These are phyloP conservation scores for Ibycter americanus DNA, from an alignment of 2,797 vertebrate genomes.

Conservation along the genomic window DNA sequence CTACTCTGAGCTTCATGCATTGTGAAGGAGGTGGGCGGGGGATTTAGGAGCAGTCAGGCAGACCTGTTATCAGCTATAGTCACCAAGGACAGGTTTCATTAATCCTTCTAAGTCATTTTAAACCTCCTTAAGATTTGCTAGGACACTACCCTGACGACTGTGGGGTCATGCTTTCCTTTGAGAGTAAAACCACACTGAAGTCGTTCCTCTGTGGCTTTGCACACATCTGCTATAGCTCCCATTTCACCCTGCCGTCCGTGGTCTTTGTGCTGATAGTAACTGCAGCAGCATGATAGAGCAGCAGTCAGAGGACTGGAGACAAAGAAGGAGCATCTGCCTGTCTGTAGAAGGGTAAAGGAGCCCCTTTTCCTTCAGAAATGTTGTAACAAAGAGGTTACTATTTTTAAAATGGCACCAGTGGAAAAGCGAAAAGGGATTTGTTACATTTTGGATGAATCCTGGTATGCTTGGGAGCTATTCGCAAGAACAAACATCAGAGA, in stretches of 20 bases:
- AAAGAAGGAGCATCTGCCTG: not conserved
- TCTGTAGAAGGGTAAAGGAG: not conserved
- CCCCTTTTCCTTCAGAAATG: not conserved
- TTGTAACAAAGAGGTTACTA: not conserved
- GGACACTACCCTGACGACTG: not conserved
- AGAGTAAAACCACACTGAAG: not conserved
- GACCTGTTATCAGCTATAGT: not conserved
- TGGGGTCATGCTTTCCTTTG: not conserved
- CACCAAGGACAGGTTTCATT: not conserved
- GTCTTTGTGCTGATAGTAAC: not conserved
- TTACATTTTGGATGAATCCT: not conserved
- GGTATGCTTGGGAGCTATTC: not conserved
- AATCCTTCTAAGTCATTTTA: not conserved
- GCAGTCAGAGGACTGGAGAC: not conserved
- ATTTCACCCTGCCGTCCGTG: fast-evolving
- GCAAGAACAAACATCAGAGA: not conserved
- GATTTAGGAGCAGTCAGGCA: not conserved
- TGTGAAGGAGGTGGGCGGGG: not conserved
- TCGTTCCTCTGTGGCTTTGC: not conserved
- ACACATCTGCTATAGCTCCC: not conserved
- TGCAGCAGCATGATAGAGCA: not conserved
- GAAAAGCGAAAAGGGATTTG: not conserved
- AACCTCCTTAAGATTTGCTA: not conserved
- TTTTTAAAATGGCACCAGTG: slow-evolving; percentile 39
- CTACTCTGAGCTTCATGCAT: not conserved